Base-by-base conservation (phyloP, 2,797 vertebrate genomes). In the Ambastaia sidthimunki region DNA sequence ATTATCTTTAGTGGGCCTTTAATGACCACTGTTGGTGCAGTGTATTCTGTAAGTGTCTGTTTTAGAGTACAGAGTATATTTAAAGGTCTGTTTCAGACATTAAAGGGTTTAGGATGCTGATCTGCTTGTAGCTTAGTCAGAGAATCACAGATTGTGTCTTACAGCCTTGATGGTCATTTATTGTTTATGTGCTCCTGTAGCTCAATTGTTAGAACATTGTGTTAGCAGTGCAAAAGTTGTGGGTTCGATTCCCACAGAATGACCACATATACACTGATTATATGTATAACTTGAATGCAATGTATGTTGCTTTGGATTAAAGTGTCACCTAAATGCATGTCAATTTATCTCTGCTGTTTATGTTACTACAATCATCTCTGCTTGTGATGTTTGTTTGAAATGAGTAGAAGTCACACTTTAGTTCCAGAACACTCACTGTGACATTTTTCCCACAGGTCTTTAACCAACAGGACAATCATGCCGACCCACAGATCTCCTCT, bases 371-470 rank as follows among this genome's bases (percentile, higher is more conserved):
- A 23, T 73, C 41, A 54, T n/a, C 13, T 72, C 11, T 74, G 4
- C 19, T 52, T 69, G 23, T 82, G 34, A 67, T 78, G 37, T 47
- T 44, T 71, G 48, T 60, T 70, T 52, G 1, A 34, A 57, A 44
- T 16, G 25, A 60, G 28, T 19, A 4, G 48, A 52, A 11, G 13
- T 48, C 28, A 28, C 21, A 7, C 37, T 70, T 18, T 19, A 57
- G 52, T 25, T 67, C 13, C 11, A 59, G 4, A 21, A 25, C 1
- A 5, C 25, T 78, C 31, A 25, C 57, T 41, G 9, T 37, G 31
- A 73, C 23, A 3, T 81, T 62, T 47, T 57, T 79, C 41, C 62
- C 47, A 37, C 82, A 87, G 85, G 69, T 80, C 18, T 69, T 72
- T 60, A 59, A 68, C 19, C 68, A 81, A 50, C 74, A 11, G 77